phyloP scores from a whole-genome alignment of 2,113 vertebrate species.

The Glareola pratincola region DNA sequence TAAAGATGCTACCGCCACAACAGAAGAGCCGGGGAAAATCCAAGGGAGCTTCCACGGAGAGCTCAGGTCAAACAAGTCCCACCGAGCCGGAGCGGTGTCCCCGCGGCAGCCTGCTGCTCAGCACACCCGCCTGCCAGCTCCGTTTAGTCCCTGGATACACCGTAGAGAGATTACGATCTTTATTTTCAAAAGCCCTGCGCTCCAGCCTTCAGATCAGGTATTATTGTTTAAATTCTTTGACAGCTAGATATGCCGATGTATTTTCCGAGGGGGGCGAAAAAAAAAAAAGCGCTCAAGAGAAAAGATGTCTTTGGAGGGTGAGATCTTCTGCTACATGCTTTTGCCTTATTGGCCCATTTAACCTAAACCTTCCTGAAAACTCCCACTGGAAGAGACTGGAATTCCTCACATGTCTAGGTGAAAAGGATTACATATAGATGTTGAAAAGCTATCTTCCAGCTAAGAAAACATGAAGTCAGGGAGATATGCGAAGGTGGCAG shows the following conservation, averaged over 20 bases:
- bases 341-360: slow-evolving; percentile 64
- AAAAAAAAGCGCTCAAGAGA: neutral
- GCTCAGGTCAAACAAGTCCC: neutral
- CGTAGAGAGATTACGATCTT: neutral
- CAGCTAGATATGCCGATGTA: slow-evolving; percentile 37
- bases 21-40: neutral
- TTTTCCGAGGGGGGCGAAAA: neutral
- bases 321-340: slow-evolving; percentile 48
- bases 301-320: slow-evolving; percentile 1
- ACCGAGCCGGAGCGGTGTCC: neutral
- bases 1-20: neutral
- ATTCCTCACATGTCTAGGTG: slow-evolving; percentile 64
- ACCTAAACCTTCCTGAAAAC: slow-evolving; percentile 69
- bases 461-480: slow-evolving; percentile 64
- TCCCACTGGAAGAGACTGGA: slow-evolving; percentile 65
- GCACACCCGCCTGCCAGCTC: neutral
- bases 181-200: neutral
- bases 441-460: slow-evolving; percentile 65
- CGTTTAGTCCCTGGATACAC: neutral
- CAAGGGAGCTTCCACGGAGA: neutral
- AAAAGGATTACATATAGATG: slow-evolving; percentile 43
- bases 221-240: slow-evolving; percentile 55
- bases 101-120: neutral
- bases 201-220: neutral
- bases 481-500: slow-evolving; percentile 51